Evolutionary conservation across 2,888 invertebrate genomes (phyloP).

Genomic region (Galerucella pusilla): DNA sequence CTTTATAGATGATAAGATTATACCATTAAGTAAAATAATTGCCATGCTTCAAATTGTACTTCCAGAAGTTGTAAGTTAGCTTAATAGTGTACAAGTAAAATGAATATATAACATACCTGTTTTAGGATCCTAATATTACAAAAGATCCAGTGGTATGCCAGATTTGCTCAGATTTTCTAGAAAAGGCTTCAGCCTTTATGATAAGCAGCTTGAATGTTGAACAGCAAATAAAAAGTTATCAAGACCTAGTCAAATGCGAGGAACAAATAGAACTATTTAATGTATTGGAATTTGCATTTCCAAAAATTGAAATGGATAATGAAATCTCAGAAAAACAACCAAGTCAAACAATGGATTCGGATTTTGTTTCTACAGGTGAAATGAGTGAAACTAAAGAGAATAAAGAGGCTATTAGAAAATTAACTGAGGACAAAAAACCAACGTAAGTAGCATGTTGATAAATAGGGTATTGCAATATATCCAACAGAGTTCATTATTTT

Average conservation of each 20-base stretch:
- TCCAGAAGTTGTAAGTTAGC: constrained; percentile 44
- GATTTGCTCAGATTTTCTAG: constrained; percentile 41
- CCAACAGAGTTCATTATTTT: no score
- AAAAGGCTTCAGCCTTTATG: constrained; percentile 44
- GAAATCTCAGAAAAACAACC: constrained; percentile 27
- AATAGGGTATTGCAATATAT: background rate
- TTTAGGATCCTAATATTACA: constrained; percentile 44
- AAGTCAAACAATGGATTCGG: constrained; percentile 27
- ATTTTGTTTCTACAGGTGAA: constrained; percentile 37
- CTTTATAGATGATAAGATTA: constrained; percentile 42
- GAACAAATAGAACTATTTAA: constrained; percentile 44
- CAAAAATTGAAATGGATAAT: constrained; percentile 46
- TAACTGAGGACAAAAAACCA: constrained; percentile 13
- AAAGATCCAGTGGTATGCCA: constrained; percentile 46
- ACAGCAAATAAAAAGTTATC: constrained; percentile 47
- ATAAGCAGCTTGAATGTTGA: constrained; percentile 45
- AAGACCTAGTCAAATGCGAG: constrained; percentile 36
- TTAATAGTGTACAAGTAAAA: background rate
- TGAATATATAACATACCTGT: background rate
- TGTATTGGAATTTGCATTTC: constrained; percentile 47
- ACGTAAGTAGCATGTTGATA: constrained; percentile 19
- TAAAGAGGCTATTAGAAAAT: background rate
- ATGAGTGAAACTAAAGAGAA: constrained; percentile 28
- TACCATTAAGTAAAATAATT: constrained; percentile 39
- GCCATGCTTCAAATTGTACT: constrained; percentile 47